Percentiles rank a stretch among this genome's conserved stretches.
phyloP scores from a whole-genome alignment of 2,113 vertebrate species.

The Oenanthe melanoleuca region DNA sequence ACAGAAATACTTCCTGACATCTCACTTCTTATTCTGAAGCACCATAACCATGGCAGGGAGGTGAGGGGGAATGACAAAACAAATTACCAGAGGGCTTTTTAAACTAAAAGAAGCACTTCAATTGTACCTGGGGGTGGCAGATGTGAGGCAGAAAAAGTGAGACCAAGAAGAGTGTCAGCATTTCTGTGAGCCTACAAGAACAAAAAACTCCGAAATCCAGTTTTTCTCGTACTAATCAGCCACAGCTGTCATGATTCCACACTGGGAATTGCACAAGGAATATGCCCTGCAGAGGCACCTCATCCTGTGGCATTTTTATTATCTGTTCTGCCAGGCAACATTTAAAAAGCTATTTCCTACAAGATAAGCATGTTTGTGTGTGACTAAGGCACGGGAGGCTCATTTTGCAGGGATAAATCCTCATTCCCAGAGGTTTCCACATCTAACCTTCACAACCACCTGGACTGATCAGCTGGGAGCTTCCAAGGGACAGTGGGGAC shows the following conservation, averaged over 20 bases:
- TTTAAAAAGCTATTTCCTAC: background rate
- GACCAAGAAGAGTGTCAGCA: background rate
- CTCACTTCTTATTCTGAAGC: background rate
- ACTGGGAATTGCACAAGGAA: background rate
- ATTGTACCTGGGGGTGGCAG: fast-evolving
- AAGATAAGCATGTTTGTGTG: fast-evolving
- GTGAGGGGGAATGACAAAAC: too few relatives aligned
- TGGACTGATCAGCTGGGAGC: background rate
- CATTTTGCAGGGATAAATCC: background rate
- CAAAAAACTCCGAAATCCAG: fast-evolving
- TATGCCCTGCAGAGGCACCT: background rate
- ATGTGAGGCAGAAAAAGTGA: background rate
- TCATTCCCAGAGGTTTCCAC: background rate
- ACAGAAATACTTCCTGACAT: background rate
- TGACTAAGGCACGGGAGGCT: fast-evolving
- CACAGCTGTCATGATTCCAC: background rate
- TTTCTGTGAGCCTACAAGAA: background rate
- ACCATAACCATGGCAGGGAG: fast-evolving
- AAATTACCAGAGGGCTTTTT: background rate
- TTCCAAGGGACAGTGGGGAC: background rate
- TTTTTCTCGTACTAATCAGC: background rate
- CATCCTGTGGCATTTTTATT: background rate
- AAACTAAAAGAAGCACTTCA: background rate
- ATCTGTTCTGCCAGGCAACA: background rate
- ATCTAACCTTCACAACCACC: background rate